phyloP scores from a whole-genome alignment of 2,113 vertebrate genomes.

The rat (Rattus norvegicus) region GRCr8 NC_086033.1:95317501-95318000 shows the following conservation, averaged over 20 bases:
- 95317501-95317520: not conserved
- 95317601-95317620: not conserved
- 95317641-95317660: not conserved
- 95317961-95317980: not conserved
- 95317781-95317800: not conserved
- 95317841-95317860: not conserved
- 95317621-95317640: not conserved
- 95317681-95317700: not conserved
- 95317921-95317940: not conserved
- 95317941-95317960: not conserved
- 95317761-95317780: not conserved
- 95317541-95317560: not conserved
- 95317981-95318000: not conserved
- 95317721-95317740: not conserved
- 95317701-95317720: not conserved
- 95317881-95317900: not conserved
- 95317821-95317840: constrained; percentile 1
- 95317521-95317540: not conserved
- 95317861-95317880: not conserved
- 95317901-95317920: not conserved
- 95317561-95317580: not conserved
- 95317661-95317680: not conserved
- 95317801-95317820: constrained; percentile 2
- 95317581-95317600: not conserved
- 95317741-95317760: not conserved